A percentile compares a stretch with the other conserved stretches of the same genome.
Evolutionary conservation across 2,113 vertebrate genomes (phyloP).

Genomic region (Nothobranchius furzeri): DNA sequence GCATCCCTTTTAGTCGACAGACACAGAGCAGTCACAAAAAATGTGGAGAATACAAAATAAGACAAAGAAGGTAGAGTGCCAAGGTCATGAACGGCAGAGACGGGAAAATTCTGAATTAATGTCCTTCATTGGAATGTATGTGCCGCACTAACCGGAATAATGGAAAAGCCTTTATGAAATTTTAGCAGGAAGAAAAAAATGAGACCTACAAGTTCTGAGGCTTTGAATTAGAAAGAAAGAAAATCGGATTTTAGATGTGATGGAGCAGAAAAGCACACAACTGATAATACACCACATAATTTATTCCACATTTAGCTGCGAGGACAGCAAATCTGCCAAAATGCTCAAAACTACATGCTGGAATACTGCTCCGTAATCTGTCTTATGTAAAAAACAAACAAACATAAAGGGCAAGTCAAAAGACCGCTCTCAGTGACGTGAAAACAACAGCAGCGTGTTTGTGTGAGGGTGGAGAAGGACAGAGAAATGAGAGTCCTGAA

Average conservation of each 20-base stretch:
- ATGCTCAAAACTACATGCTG: not conserved
- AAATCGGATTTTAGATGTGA: not conserved
- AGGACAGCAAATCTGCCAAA: not conserved
- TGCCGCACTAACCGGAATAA: not conserved
- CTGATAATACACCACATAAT: too few species aligned
- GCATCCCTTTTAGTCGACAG: slow-evolving; percentile 45
- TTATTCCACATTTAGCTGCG: not conserved
- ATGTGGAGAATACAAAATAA: slow-evolving; percentile 9
- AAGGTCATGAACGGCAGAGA: slow-evolving; percentile 42
- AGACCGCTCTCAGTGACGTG: not conserved
- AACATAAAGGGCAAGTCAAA: not conserved
- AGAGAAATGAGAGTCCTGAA: slow-evolving; percentile 7
- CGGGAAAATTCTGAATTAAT: not conserved
- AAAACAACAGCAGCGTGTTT: not conserved
- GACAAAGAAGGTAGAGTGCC: slow-evolving; percentile 15
- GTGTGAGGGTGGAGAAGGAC: not conserved
- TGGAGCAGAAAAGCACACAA: not conserved
- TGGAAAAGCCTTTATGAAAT: not conserved
- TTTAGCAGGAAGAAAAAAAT: not conserved
- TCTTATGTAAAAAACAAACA: not conserved
- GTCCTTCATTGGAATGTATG: slow-evolving; percentile 5
- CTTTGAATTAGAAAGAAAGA: not conserved
- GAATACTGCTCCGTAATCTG: not conserved
- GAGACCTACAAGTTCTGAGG: not conserved
- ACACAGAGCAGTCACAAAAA: slow-evolving; percentile 17